These are phyloP conservation scores for Ammodytes marinus DNA, from an alignment of 2,113 vertebrate genomes.

Conservation along the genomic window DNA sequence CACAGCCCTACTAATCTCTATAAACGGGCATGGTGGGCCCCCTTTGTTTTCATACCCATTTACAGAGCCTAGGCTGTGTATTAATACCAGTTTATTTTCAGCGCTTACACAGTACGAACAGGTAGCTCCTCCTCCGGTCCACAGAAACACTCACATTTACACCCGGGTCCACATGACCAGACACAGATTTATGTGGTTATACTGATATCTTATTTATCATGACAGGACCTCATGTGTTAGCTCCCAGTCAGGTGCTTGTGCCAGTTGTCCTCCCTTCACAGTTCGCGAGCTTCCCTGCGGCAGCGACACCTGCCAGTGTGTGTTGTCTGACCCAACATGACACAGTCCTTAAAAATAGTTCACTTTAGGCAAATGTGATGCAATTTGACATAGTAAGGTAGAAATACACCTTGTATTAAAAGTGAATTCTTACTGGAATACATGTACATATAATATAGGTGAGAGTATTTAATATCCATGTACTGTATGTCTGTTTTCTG, in stretches of 20 bases:
- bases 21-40: too few relatives aligned
- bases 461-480: constrained; percentile 14
- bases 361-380: constrained; percentile 25
- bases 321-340: constrained; percentile 59
- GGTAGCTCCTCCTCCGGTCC: neutral
- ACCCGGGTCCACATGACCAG: constrained; percentile 34
- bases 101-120: too few relatives aligned
- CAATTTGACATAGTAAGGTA: neutral
- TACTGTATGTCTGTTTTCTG: constrained; percentile 44
- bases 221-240: constrained; percentile 77
- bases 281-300: constrained; percentile 66
- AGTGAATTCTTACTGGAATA: neutral
- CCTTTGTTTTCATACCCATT: too few relatives aligned
- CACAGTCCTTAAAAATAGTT: constrained; percentile 46
- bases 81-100: too few relatives aligned
- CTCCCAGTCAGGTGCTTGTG: constrained; percentile 69
- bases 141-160: constrained; percentile 27
- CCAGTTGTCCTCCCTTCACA: constrained; percentile 74
- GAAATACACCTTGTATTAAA: neutral
- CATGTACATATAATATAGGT: neutral
- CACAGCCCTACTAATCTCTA: too few relatives aligned
- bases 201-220: constrained; percentile 76
- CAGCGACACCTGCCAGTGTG: constrained; percentile 77
- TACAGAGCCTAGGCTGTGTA: too few relatives aligned
- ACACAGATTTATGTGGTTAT: constrained; percentile 47